Base-by-base conservation (phyloP, 2,888 invertebrate genomes). In the Luffia ferchaultella region DNA sequence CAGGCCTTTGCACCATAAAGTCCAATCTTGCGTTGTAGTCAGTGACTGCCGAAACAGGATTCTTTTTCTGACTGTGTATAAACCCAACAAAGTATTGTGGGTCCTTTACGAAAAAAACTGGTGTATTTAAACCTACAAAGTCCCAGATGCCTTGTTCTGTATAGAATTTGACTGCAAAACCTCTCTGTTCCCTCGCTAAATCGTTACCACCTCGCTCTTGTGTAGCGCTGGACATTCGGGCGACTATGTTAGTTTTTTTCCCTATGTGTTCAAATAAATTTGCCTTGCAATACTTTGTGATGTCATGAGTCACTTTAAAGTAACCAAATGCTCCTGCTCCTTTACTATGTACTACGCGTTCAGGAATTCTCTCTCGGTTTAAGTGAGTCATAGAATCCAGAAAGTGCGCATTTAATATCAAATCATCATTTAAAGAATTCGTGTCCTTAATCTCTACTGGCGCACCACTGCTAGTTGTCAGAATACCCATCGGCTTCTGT, bases 291-390 rank as follows among this genome's bases (percentile, higher is more conserved):
- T 88, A 89, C 57, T 86, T 73, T 1, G 78, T 76, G 49, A 94
- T 91, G 63, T 94, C 93, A 60, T 93, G 87, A 0, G 93, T 93
- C 0, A 93, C 90, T 70, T 92, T 90, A 60, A 95, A 92, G 62
- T 91, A 91, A 1, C 91, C 93, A 63, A 90, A 91, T 1, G 92
- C 92, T 41, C 91, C 95, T 41, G 91, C 91, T 55, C 96, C 97
- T 76, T 96, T 96, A 0, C 96, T 96, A 68, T 96, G 95, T 0
- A 95, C 95, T 0, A 95, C 93, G 58, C 96, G 86, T 66, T 96
- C 96, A 0, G 96, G 96, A 61, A 95, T 95, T 51, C 96, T 86
- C 69, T 94, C 95, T 20, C 93, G 82, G 61, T 89, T 87, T 63
- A 94, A 94, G 62, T 93, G 89, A 0, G 90, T 79, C 56, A 91